Evolutionary conservation across 2,888 invertebrate species (phyloP).

Genomic region (Dicranocentrus wangi): DNA sequence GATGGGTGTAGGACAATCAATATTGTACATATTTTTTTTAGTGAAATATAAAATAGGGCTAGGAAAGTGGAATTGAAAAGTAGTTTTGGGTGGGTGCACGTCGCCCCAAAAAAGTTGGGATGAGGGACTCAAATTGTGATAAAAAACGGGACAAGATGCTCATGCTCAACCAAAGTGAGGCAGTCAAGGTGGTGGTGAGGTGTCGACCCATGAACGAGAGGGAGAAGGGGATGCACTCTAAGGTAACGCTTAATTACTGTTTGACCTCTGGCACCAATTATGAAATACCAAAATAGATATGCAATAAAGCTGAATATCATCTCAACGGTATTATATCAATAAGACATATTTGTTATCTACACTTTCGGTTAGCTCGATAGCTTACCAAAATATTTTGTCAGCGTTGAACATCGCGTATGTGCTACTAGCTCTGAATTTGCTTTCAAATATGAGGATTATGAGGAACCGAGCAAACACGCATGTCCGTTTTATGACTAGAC

Average conservation of each 20-base stretch:
- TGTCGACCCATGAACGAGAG: conserved; percentile 89
- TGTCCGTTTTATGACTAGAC: no score
- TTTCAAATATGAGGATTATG: no score
- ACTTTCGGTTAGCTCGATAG: not conserved
- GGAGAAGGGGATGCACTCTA: conserved; percentile 82
- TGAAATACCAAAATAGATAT: not conserved
- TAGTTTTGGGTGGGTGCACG: no score
- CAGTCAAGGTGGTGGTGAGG: conserved; percentile 87
- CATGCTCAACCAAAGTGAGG: conserved; percentile 75
- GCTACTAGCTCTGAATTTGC: no score
- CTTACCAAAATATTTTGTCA: not conserved
- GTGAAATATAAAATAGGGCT: no score
- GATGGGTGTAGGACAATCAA: no score
- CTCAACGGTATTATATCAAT: not conserved
- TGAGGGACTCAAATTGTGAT: no score
- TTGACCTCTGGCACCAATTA: not conserved
- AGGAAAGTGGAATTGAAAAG: no score
- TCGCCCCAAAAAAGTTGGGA: no score
- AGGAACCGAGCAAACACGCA: no score
- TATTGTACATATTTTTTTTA: no score
- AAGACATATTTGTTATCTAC: not conserved
- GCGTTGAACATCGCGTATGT: not conserved
- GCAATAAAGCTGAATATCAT: not conserved
- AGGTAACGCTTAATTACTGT: conserved; percentile 75
- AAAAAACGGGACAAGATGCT: not conserved